These are phyloP conservation scores for Callithrix jacchus DNA, from an alignment of 2,113 vertebrate genomes.

Conservation along the genomic window DNA sequence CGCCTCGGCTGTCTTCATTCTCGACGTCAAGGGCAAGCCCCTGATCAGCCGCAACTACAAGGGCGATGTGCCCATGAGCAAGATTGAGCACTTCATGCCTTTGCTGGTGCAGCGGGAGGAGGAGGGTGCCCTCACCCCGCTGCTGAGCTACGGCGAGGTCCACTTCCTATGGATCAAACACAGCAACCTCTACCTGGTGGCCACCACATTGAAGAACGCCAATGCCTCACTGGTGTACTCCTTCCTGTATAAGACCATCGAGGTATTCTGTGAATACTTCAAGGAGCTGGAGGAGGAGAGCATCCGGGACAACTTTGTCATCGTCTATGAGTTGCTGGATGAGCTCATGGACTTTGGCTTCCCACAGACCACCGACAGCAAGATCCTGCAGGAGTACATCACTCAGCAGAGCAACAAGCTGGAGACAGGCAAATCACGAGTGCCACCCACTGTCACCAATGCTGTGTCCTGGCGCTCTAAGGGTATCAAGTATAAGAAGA, in stretches of 20 bases:
- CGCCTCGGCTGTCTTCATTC: too few relatives aligned
- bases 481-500: constrained; percentile 96
- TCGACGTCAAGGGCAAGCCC: too few relatives aligned
- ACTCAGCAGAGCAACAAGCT: constrained; percentile 94
- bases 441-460: constrained; percentile 95
- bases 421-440: constrained; percentile 89
- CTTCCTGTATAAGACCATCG: constrained; percentile 95
- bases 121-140: constrained; percentile 88
- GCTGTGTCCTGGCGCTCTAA: constrained; percentile 97
- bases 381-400: constrained; percentile 97
- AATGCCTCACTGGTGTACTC: constrained; percentile 94
- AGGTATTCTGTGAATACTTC: constrained; percentile 97
- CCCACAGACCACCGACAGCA: constrained; percentile 96
- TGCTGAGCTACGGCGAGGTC: constrained; percentile 87
- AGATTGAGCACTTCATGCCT: constrained; percentile 94
- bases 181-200: constrained; percentile 96
- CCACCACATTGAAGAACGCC: constrained; percentile 94
- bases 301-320: constrained; percentile 96
- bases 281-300: constrained; percentile 98
- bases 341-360: constrained; percentile 98
- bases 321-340: constrained; percentile 95
- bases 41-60: constrained; percentile 96
- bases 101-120: constrained; percentile 92
- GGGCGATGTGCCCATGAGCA: constrained; percentile 91
- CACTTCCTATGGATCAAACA: constrained; percentile 98